Evolutionary conservation across 2,113 vertebrate genomes (phyloP).

Genomic region (Chloroceryle aenea): DNA sequence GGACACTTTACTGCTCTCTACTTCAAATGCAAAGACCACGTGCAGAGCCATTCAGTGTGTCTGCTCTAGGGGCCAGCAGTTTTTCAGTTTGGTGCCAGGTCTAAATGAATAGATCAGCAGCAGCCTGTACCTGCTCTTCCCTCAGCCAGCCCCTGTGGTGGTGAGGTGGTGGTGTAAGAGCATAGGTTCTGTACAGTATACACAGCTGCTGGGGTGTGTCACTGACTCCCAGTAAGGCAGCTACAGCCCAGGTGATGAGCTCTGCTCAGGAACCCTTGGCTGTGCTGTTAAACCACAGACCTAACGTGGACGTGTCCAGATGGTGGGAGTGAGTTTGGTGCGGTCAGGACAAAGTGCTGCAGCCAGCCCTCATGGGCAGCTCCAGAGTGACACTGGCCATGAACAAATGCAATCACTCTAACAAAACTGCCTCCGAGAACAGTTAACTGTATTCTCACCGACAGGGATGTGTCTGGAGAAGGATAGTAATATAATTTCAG

Average conservation of each 20-base stretch:
- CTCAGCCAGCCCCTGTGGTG: rapidly evolving
- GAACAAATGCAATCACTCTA: background rate
- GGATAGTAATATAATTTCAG: background rate
- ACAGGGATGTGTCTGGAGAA: background rate
- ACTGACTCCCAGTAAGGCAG: background rate
- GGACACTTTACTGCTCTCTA: background rate
- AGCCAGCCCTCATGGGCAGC: background rate
- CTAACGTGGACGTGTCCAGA: rapidly evolving
- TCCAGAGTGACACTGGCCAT: background rate
- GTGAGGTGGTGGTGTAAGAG: background rate
- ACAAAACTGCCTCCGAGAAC: background rate
- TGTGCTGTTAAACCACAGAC: background rate
- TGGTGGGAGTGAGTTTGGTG: background rate
- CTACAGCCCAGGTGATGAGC: background rate
- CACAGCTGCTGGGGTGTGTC: background rate
- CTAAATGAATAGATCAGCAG: background rate
- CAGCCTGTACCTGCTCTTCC: background rate
- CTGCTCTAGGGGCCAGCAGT: background rate
- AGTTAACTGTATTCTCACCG: background rate
- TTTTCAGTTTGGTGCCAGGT: background rate
- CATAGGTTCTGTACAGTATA: background rate
- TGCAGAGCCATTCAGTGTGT: background rate
- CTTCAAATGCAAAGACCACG: background rate
- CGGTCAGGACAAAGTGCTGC: background rate
- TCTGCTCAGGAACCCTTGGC: background rate